These are phyloP conservation scores for Sceliomorpha sp. DNA, from an alignment of 2,888 invertebrate genomes.

Conservation along the genomic window DNA sequence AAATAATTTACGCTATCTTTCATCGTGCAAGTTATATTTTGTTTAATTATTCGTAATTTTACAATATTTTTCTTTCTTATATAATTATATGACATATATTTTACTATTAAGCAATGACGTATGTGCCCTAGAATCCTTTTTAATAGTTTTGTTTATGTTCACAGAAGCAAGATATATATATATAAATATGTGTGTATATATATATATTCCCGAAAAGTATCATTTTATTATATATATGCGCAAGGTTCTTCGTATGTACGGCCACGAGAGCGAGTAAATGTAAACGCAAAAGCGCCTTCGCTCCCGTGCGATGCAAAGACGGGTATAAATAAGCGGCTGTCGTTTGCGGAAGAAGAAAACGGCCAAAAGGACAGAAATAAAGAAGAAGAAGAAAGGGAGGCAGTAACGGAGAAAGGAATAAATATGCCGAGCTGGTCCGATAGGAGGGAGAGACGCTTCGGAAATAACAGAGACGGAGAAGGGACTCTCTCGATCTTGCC, in stretches of 20 bases:
- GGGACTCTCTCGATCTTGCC: slow-evolving; percentile 48
- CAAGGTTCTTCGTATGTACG: slow-evolving; percentile 38
- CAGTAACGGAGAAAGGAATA: slow-evolving; percentile 76
- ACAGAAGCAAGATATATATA: no score
- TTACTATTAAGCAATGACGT: no score
- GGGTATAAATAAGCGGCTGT: slow-evolving; percentile 81
- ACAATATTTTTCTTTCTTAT: no score
- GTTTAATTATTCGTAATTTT: no score
- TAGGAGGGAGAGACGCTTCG: slow-evolving; percentile 46
- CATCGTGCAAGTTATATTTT: no score
- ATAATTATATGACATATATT: no score
- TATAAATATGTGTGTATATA: no score
- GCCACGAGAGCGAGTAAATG: slow-evolving; percentile 59
- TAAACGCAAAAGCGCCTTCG: slow-evolving; percentile 74
- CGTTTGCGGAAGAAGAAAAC: slow-evolving; percentile 80
- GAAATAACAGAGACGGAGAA: slow-evolving; percentile 53
- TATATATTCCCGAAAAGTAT: no score
- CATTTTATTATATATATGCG: no score
- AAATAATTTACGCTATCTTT: no score
- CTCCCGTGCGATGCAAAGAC: slow-evolving; percentile 78
- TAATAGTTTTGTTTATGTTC: no score
- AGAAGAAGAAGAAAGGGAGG: slow-evolving; percentile 70
- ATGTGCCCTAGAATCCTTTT: no score
- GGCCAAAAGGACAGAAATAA: slow-evolving; percentile 77
- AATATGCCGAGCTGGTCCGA: slow-evolving; percentile 69